phyloP scores from a whole-genome alignment of 2,888 invertebrate genomes.

The Rhaphigaster nebulosa region DNA sequence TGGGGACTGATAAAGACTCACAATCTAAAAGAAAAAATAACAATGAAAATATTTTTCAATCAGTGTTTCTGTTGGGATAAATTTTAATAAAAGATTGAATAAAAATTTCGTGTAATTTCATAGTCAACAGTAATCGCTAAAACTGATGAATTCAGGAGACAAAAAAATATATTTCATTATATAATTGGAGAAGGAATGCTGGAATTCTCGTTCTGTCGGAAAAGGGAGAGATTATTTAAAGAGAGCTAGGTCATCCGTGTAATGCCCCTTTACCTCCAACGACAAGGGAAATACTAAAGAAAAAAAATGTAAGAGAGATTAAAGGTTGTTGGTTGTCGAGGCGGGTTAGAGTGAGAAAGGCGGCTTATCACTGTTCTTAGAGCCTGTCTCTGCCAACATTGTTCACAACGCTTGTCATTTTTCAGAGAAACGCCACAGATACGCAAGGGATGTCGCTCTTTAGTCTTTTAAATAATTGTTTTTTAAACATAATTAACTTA shows the following conservation, averaged over 20 bases:
- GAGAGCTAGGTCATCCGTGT: slow-evolving; percentile 9
- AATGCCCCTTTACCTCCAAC: slow-evolving; percentile 6
- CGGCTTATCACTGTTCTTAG: slow-evolving; percentile 17
- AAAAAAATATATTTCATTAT: slow-evolving; percentile 29
- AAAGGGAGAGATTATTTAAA: slow-evolving; percentile 13
- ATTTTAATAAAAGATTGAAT: not conserved
- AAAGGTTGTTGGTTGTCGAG: not conserved
- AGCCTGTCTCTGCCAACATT: not conserved
- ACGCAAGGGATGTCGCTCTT: not conserved
- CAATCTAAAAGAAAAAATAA: too few relatives aligned
- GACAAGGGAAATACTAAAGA: not conserved
- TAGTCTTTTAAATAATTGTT: not conserved
- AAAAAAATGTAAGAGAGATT: slow-evolving; percentile 27
- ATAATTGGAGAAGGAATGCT: not conserved
- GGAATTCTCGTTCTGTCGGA: not conserved
- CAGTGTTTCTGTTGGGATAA: too few relatives aligned
- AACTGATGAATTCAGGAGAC: not conserved
- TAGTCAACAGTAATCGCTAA: not conserved
- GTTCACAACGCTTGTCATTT: not conserved
- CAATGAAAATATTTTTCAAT: too few relatives aligned
- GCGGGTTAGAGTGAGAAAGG: not conserved
- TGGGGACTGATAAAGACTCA: too few relatives aligned
- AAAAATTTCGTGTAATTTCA: not conserved
- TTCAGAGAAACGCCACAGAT: not conserved
- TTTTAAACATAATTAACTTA: not conserved